Conservation (phyloP, 2,797 vertebrate genomes). For the Stomatorhinus walkeri region DNA sequence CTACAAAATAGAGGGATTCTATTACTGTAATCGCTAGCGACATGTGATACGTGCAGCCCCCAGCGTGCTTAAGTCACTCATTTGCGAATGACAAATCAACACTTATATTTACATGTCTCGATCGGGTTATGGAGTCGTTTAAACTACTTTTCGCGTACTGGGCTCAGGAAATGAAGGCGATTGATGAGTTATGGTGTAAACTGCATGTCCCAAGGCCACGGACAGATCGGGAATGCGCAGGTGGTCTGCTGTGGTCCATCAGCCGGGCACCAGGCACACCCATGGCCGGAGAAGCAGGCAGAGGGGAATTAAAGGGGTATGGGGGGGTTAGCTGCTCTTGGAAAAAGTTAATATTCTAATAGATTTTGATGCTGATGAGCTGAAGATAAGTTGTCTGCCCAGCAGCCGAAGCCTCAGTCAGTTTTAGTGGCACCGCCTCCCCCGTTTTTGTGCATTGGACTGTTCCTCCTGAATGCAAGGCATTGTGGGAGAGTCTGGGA, state of each 20-base stretch:
- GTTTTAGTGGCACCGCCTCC: not conserved
- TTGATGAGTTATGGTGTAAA: not conserved
- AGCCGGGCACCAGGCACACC: not conserved
- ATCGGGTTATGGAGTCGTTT: not conserved
- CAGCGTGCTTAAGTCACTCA: not conserved
- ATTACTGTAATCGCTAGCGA: not conserved
- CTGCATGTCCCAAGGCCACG: not conserved
- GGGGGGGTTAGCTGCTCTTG: slow-evolving; percentile 18
- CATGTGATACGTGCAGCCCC: not conserved
- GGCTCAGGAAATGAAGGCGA: not conserved
- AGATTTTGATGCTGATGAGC: slow-evolving; percentile 22
- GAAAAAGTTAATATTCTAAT: slow-evolving; percentile 38
- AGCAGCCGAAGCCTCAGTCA: slow-evolving; percentile 25
- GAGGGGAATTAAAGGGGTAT: not conserved
- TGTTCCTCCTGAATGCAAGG: not conserved
- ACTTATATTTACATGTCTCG: not conserved
- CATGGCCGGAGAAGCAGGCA: not conserved
- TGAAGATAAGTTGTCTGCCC: slow-evolving; percentile 20
- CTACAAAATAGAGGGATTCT: not conserved
- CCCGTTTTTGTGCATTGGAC: not conserved
- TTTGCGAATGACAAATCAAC: not conserved
- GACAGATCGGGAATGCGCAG: not conserved
- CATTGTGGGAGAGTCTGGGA: not conserved
- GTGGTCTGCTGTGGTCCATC: not conserved
- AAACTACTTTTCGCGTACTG: not conserved